Evolutionary conservation across 2,888 invertebrate species (phyloP).

Genomic region (Xestobium rufovillosum): DNA sequence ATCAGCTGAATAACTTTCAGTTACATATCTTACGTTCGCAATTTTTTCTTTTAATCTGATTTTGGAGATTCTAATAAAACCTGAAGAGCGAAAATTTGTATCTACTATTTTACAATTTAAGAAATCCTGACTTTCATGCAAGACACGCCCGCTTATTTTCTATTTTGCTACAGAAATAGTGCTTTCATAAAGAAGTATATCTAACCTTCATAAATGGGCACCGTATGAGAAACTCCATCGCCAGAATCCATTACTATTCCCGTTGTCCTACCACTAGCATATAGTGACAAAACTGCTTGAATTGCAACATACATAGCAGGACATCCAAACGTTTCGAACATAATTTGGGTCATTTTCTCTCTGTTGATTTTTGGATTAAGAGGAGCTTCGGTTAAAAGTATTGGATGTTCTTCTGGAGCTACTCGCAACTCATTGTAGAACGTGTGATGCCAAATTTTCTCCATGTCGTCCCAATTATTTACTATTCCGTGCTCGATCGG

Average conservation of each 20-base stretch:
- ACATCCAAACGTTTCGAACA: slow-evolving; percentile 55
- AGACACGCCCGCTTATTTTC: too few species aligned
- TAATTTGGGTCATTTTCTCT: slow-evolving; percentile 68
- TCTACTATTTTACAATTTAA: too few species aligned
- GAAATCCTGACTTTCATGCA: too few species aligned
- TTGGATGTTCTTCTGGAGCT: slow-evolving; percentile 73
- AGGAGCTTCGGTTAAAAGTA: slow-evolving; percentile 74
- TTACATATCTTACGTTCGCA: too few species aligned
- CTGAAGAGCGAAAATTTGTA: too few species aligned
- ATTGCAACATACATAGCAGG: slow-evolving; percentile 64
- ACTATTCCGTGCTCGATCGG: slow-evolving; percentile 73
- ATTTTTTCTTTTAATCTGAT: too few species aligned
- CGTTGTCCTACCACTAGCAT: slow-evolving; percentile 66
- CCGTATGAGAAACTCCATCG: slow-evolving; percentile 67
- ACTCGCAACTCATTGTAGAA: slow-evolving; percentile 76
- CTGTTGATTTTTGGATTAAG: slow-evolving; percentile 73
- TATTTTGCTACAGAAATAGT: too few species aligned
- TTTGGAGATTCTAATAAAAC: too few species aligned
- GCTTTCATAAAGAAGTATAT: slow-evolving; percentile 1
- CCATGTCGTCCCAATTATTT: slow-evolving; percentile 81
- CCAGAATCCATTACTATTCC: slow-evolving; percentile 68
- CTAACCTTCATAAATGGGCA: slow-evolving; percentile 63
- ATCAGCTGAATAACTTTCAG: too few species aligned
- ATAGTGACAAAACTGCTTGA: slow-evolving; percentile 65
- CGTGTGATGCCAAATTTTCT: slow-evolving; percentile 81